Evolutionary conservation across 2,113 vertebrate genomes (phyloP).

Genomic region (Scortum barcoo): DNA sequence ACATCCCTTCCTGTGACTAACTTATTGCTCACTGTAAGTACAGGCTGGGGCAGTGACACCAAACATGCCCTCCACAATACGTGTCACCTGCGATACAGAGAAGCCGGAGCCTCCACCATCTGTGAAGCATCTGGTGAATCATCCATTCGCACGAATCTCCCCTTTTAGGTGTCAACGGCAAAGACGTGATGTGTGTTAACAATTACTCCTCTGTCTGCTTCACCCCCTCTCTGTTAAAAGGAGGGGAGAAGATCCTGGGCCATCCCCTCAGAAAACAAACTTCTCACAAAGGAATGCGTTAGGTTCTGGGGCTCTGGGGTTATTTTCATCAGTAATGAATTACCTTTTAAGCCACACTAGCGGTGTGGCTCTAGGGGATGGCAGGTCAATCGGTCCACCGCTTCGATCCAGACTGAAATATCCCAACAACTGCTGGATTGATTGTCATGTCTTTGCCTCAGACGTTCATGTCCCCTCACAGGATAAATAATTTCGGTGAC

Average conservation of each 20-base stretch:
- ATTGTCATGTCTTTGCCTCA: not conserved
- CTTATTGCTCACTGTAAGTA: constrained; percentile 53
- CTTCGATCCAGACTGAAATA: not conserved
- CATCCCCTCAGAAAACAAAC: constrained; percentile 24
- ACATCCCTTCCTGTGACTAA: constrained; percentile 46
- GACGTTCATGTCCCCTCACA: not conserved
- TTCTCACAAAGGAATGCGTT: not conserved
- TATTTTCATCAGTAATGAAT: not conserved
- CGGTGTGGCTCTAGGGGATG: not conserved
- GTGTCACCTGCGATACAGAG: constrained; percentile 62
- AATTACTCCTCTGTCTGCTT: constrained; percentile 24
- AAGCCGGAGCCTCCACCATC: constrained; percentile 55
- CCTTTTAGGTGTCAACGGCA: constrained; percentile 40
- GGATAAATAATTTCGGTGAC: not conserved
- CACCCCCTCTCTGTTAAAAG: not conserved
- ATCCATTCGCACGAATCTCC: constrained; percentile 45
- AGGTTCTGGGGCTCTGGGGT: not conserved
- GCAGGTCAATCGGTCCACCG: not conserved
- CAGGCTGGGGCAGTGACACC: constrained; percentile 38
- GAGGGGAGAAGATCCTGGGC: not conserved
- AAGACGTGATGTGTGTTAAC: constrained; percentile 45
- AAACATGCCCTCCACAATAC: constrained; percentile 63
- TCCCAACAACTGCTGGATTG: not conserved
- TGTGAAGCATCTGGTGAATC: constrained; percentile 76
- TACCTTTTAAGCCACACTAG: not conserved